Base-by-base conservation (phyloP, 2,113 vertebrate genomes). In the Protobothrops flavoviridis region DNA sequence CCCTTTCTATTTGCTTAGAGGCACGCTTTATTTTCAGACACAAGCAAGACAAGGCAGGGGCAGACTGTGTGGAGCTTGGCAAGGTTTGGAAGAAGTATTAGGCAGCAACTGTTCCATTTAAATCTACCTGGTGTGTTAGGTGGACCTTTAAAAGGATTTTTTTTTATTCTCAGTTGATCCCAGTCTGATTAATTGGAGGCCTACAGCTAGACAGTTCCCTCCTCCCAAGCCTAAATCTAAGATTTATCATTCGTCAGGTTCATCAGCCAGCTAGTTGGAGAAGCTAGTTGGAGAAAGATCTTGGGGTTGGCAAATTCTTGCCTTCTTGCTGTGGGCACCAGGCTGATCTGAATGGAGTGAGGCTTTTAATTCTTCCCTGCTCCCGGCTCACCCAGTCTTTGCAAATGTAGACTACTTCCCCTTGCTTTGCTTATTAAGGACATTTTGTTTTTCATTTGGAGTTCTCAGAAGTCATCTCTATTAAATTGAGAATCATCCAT, bases 21-120 rank as follows among this genome's bases (percentile, higher is more conserved):
- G 89, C 88, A 86, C 52, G 74, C 95, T 96, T 97, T 93, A 85
- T 93, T 94, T 96, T 59, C 74, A 93, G 95, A 94, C 45, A 91
- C 92, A 33, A 94, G 94, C 4, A 94, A 93, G 91, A n/a, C 74
- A n/a, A 64, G 93, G 87, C 17, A 92, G 17, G 8, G 43, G n/a
- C 53, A 88, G 74, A 26, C 91, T 2, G 4, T 93, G 93, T 64
- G 52, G 85, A 48, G 17, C 81, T 56, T 57, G 89, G 24, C 52
- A 91, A 45, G 85, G 50, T 87, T 87, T 91, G 0, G 43, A 55
- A 1, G 3, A 17, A 39, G 12, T 45, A 24, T 55, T 93, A 56
- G 87, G 94, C 90, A 92, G 92, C 94, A 92, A 89, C 13, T 21
- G 85, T 52, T 59, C 53, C 43, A 39, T 92, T 92, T 55, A 57